Evolutionary conservation across 2,797 vertebrate genomes (phyloP), one percentile per base, ranked within the genome.

Genomic region (Pogonophryne albipinna): DNA sequence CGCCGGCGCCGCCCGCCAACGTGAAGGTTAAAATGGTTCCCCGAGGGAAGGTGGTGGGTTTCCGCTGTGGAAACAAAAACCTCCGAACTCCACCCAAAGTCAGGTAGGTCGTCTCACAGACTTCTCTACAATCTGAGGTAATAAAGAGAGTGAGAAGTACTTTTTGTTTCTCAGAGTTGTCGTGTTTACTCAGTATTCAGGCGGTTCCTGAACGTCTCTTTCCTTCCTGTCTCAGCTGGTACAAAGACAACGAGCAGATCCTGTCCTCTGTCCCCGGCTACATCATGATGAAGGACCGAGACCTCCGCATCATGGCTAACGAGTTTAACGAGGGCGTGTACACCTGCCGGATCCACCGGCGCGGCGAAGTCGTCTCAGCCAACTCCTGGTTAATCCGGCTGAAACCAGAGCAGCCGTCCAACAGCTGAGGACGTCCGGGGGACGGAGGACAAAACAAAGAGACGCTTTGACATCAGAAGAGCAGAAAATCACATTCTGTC

Each of bases 291-390:
- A 95, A 95, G 80, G 91, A 90, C 79, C 76, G 91, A n/a, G 93
- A 94, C 65, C 90, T 97, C 11, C 93, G 94, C 10, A 89, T 96
- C 0, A 72, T 95, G 0, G 95, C 95, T 59, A 95, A 95, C 2
- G 92, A 95, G 83, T 94, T 94, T 67, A 96, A 95, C 0, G 94
- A 96, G 78, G 96, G 96, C 12, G 91, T 94, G 0, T 96, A 97
- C 85, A 95, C 95, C 63, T 97, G 96, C 75, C 92, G 94, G 6
- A 76, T 96, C 71, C 94, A 91, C 53, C 92, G 89, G 0, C 91
- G 86, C 0, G 92, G 92, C 7, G 89, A 83, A 31, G 68, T 91
- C 0, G 65, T 95, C 6, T 94, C 94, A 0, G 93, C 94, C 31
- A 95, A 94, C 85, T 95, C 96, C 50, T 96, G 96, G 96, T 86